Evolutionary conservation across 2,797 vertebrate species (phyloP), one percentile per base, ranked within the genome.

Genomic region (Amphiprion clarkii): DNA sequence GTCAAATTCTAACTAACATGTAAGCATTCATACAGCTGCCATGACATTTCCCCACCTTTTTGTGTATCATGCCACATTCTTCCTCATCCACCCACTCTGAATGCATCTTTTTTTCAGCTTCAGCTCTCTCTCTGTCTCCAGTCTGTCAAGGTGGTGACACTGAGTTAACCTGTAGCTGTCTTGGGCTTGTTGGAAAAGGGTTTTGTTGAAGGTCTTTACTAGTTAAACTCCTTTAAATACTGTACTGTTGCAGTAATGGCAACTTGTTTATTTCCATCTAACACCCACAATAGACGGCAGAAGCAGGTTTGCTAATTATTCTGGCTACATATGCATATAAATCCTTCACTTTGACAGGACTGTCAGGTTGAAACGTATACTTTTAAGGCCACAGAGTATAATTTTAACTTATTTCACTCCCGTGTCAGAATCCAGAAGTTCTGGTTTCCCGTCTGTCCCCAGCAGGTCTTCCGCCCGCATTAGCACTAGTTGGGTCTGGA

Each of bases 401-500:
- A 6, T 14, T 44, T 33, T 13, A 19, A 25, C 6, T 54, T 36
- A 3, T 44, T 44, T 44, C 2, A n/a, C 46, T 19, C 17, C 0
- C 10, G 16, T 6, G 53, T n/a, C n/a, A 52, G 53, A 71, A 29
- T n/a, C 39, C 19, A 27, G 23, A 33, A 16, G n/a, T 57, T 49
- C 12, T 61, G 16, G 4, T 56, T 54, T 56, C 19, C 6, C 33
- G 16, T 17, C 13, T 11, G 23, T 2, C 66, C 49, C 39, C 36
- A 39, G 36, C 36, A 3, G n/a, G 48, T 23, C n/a, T 21, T 49
- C 27, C 1, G 4, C 17, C 54, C 71, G 51, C 44, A 57, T 16
- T 27, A 52, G 27, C 48, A 39, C 40, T 0, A 7, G 19, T 53
- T 16, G 8, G 56, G 33, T 78, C 48, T 78, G 70, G 51, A 67